Percentiles rank a stretch among this genome's conserved stretches.
Evolutionary conservation across 2,888 invertebrate genomes (phyloP).

Genomic region (Sphaerophoria taeniata): DNA sequence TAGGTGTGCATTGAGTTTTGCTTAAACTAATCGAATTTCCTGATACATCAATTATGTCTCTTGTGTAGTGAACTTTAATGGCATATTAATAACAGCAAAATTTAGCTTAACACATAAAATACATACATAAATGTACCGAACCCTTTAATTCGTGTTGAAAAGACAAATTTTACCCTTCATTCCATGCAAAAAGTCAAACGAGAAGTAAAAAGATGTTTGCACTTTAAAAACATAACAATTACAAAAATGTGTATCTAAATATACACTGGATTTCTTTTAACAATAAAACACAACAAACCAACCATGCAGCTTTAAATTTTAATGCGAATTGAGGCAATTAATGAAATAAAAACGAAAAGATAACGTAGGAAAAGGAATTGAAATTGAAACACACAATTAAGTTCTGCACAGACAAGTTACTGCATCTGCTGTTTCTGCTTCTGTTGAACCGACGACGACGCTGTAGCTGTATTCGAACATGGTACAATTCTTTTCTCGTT

Average conservation of each 20-base stretch:
- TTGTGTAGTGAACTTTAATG: neutral
- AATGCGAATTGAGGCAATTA: neutral
- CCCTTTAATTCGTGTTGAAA: neutral
- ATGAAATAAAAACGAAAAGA: neutral
- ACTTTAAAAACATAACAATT: slow-evolving; percentile 23
- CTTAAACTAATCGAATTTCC: neutral
- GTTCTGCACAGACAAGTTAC: slow-evolving; percentile 10
- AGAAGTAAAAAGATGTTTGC: neutral
- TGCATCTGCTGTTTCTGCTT: slow-evolving; percentile 45
- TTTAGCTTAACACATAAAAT: neutral
- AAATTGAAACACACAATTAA: slow-evolving; percentile 34
- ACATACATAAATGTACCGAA: neutral
- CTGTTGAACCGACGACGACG: slow-evolving; percentile 35
- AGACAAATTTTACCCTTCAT: neutral
- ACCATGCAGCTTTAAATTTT: neutral
- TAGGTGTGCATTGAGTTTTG: neutral
- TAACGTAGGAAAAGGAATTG: slow-evolving; percentile 14
- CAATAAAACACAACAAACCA: slow-evolving; percentile 14
- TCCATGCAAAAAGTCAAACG: neutral
- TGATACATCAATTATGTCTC: neutral
- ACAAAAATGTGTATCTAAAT: slow-evolving; percentile 14
- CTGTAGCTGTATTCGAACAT: slow-evolving; percentile 29
- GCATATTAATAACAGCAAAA: neutral
- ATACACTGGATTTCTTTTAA: neutral
- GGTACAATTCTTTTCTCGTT: slow-evolving; percentile 6